Conservation (phyloP, 2,113 vertebrate genomes). For the Speoplatyrhinus poulsoni region DNA sequence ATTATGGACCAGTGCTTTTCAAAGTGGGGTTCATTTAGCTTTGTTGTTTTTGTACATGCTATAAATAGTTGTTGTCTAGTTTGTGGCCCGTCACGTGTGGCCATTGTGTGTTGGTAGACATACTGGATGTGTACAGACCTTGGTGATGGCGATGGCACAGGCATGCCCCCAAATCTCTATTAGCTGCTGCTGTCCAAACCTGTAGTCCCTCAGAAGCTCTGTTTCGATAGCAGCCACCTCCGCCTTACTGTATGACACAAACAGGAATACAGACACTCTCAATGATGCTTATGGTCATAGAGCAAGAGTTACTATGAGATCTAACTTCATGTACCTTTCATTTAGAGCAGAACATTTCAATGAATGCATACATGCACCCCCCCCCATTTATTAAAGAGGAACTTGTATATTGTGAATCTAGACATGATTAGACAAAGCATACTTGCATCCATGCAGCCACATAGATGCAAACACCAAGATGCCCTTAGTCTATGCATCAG, state of each 20-base stretch:
- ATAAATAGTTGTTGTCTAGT: not conserved
- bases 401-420: too few relatives aligned
- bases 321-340: too few relatives aligned
- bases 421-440: too few relatives aligned
- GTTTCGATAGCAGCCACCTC: constrained; percentile 85
- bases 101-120: constrained; percentile 6
- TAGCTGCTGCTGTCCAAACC: constrained; percentile 90
- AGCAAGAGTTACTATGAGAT: not conserved
- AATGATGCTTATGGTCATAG: not conserved
- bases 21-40: too few relatives aligned
- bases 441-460: too few relatives aligned
- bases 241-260: constrained; percentile 74
- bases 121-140: constrained; percentile 73
- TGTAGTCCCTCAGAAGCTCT: constrained; percentile 89
- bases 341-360: too few relatives aligned
- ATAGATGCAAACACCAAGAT: too few relatives aligned
- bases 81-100: not conserved
- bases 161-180: constrained; percentile 92
- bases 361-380: too few relatives aligned
- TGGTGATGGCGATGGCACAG: constrained; percentile 88
- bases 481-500: too few relatives aligned
- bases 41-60: too few relatives aligned
- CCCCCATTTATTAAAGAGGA: too few relatives aligned
- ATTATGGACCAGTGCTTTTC: too few relatives aligned
- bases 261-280: not conserved